A percentile compares a stretch with the other conserved stretches of the same genome.
phyloP scores from a whole-genome alignment of 92 coral and sea anemone species.

The Actinostola sp. region DNA sequence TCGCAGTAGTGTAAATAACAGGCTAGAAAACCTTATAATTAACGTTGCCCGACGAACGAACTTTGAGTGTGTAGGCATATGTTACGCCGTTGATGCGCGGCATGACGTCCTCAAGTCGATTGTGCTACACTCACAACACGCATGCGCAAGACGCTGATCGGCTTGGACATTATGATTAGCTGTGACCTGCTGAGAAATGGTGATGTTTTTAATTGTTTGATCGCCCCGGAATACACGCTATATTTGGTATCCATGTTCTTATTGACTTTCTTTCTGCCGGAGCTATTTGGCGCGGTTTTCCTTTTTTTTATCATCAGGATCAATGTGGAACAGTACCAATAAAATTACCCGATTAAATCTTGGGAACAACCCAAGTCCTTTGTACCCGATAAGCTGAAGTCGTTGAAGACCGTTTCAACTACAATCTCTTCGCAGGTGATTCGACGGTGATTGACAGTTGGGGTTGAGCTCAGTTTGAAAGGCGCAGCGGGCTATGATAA shows the following conservation, averaged over 20 bases:
- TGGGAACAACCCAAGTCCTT: slow-evolving; percentile 69
- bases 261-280: slow-evolving; percentile 61
- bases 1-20: slow-evolving; percentile 79
- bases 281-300: slow-evolving; percentile 48
- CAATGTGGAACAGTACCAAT: not conserved
- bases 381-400: slow-evolving; percentile 46
- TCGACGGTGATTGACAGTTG: slow-evolving; percentile 78
- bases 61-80: slow-evolving; percentile 90
- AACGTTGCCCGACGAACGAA: slow-evolving; percentile 82
- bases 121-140: slow-evolving; percentile 78
- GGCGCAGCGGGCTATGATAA: slow-evolving; percentile 85
- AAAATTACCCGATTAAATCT: slow-evolving; percentile 17
- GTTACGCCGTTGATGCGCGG: slow-evolving; percentile 95
- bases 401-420: slow-evolving; percentile 52
- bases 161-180: slow-evolving; percentile 88
- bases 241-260: slow-evolving; percentile 82
- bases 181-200: slow-evolving; percentile 91
- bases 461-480: slow-evolving; percentile 91
- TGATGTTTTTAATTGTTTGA: slow-evolving; percentile 97
- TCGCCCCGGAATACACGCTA: slow-evolving; percentile 98
- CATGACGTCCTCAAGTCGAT: slow-evolving; percentile 78
- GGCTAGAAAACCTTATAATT: slow-evolving; percentile 68
- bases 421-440: slow-evolving; percentile 91
- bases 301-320: slow-evolving; percentile 21
- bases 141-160: slow-evolving; percentile 90